These are phyloP conservation scores for Perithous albicinctus DNA, from an alignment of 2,888 invertebrate genomes.

Conservation along the genomic window DNA sequence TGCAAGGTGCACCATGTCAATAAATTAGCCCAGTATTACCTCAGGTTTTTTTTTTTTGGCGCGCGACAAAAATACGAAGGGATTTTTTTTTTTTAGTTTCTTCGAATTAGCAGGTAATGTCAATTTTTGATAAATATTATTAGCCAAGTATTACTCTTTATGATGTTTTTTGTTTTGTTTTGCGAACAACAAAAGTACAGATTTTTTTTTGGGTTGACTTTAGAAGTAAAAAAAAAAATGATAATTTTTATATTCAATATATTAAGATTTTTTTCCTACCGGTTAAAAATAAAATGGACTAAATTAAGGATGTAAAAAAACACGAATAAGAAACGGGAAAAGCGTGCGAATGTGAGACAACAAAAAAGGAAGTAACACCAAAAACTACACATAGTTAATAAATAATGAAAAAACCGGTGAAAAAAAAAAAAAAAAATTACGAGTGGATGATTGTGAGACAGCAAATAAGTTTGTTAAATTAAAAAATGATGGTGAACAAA, in stretches of 20 bases:
- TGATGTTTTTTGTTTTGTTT: neutral
- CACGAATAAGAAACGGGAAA: neutral
- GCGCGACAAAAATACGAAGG: too few species aligned
- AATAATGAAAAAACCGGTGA: too few species aligned
- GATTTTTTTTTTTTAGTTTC: too few species aligned
- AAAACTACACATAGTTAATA: neutral
- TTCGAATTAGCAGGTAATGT: too few species aligned
- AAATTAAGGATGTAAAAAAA: neutral
- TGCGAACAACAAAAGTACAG: neutral
- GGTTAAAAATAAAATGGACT: neutral
- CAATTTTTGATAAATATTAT: too few species aligned
- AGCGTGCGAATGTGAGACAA: conserved; percentile 12
- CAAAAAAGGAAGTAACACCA: neutral
- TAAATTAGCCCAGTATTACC: too few species aligned
- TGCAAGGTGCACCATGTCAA: conserved; percentile 14
- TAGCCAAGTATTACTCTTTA: neutral
- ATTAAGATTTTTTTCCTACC: too few species aligned
- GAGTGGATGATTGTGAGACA: conserved; percentile 3
- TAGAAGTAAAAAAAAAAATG: neutral
- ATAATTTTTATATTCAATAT: too few species aligned
- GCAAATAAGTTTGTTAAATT: conserved; percentile 48
- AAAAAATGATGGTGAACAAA: conserved; percentile 81
- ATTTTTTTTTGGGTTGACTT: neutral
- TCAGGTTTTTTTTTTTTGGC: too few species aligned
- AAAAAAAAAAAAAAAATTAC: neutral